Conservation (phyloP, 1,140 invertebrate genomes). For the Eumeta japonica region DNA sequence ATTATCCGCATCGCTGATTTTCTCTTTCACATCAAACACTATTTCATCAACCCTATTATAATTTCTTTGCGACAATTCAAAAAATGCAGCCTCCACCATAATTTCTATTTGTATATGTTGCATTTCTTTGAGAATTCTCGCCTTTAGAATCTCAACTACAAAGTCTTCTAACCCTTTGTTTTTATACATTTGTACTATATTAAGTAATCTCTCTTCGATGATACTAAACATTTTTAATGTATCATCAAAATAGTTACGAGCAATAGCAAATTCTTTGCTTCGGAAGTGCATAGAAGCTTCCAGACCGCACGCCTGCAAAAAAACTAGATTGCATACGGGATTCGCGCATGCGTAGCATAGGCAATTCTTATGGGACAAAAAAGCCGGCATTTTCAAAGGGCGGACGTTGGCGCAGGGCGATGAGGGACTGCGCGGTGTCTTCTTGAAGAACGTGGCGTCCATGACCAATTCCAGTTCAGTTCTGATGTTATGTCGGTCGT, state of each 20-base stretch:
- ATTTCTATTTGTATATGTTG: constrained; percentile 20
- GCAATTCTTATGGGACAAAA: constrained; percentile 23
- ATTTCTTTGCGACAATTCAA: constrained; percentile 22
- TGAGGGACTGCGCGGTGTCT: constrained; percentile 15
- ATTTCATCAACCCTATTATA: constrained; percentile 21
- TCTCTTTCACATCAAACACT: constrained; percentile 26
- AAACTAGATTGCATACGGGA: constrained; percentile 15
- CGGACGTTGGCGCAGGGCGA: constrained; percentile 13
- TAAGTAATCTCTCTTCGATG: constrained; percentile 20
- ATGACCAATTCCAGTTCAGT: no score
- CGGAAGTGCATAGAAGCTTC: constrained; percentile 34
- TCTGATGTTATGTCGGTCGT: no score
- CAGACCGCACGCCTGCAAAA: constrained; percentile 14
- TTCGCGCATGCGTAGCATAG: constrained; percentile 24
- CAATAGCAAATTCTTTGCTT: constrained; percentile 26
- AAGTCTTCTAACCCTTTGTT: constrained; percentile 15
- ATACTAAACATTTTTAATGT: constrained; percentile 15
- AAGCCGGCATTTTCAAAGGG: constrained; percentile 21
- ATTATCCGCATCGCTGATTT: constrained; percentile 9
- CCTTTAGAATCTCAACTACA: constrained; percentile 14
- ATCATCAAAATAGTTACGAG: constrained; percentile 33
- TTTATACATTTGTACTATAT: constrained; percentile 8
- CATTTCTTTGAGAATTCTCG: constrained; percentile 11
- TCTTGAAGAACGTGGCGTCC: constrained; percentile 19
- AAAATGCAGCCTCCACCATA: constrained; percentile 27